Evolutionary conservation across 1,140 invertebrate genomes (phyloP).

Genomic region (Cotesia vestalis): DNA sequence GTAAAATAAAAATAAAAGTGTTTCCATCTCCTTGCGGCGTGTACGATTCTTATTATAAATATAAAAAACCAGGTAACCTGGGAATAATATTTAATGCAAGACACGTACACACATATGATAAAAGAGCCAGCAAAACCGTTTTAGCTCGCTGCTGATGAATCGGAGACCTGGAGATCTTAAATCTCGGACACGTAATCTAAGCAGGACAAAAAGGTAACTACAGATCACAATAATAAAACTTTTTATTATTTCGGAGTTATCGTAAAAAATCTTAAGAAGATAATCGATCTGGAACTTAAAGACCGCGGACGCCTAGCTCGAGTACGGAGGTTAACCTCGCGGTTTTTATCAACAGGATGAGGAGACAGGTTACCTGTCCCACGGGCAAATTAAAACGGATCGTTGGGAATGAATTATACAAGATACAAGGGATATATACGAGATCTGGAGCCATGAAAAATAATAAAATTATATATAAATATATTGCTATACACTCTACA

Average conservation of each 20-base stretch:
- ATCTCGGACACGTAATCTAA: conserved; percentile 36
- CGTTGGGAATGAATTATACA: conserved; percentile 16
- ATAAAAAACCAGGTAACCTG: neutral
- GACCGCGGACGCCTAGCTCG: too few relatives aligned
- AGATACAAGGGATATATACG: conserved; percentile 8
- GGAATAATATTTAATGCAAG: conserved; percentile 19
- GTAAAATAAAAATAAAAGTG: neutral
- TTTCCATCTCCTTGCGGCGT: neutral
- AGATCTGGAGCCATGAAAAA: conserved; percentile 8
- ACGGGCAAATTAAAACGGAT: conserved; percentile 16
- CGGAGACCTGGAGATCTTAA: conserved; percentile 17
- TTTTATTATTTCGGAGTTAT: neutral
- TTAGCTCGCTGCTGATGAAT: conserved; percentile 18
- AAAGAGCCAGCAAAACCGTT: conserved; percentile 5
- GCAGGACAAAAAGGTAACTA: conserved; percentile 15
- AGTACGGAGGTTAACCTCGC: neutral
- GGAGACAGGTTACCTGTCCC: conserved; percentile 3
- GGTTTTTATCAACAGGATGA: neutral
- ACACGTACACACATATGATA: conserved; percentile 7
- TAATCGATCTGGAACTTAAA: too few relatives aligned
- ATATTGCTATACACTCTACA: too few relatives aligned
- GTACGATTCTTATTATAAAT: too few relatives aligned
- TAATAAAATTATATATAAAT: too few relatives aligned
- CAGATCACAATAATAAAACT: conserved; percentile 5
- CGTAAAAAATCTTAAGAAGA: neutral